Evolutionary conservation across 2,797 vertebrate species (phyloP).

Genomic region (Poecilia velifera): DNA sequence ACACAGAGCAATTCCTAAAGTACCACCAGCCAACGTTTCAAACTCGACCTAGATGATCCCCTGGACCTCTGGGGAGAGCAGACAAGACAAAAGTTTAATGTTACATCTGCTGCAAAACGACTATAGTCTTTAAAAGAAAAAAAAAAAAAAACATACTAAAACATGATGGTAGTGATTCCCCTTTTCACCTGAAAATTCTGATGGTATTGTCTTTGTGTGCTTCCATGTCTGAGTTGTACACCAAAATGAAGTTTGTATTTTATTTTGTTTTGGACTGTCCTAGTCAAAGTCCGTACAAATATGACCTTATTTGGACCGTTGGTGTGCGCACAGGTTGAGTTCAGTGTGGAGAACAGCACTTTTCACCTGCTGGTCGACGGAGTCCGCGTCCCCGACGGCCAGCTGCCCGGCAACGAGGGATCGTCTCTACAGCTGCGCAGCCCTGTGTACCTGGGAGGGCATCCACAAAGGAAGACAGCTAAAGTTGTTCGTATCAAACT

Average conservation of each 20-base stretch:
- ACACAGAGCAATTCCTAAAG: not conserved
- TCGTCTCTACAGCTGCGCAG: slow-evolving; percentile 68
- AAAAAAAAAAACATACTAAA: too few species aligned
- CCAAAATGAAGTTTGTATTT: not conserved
- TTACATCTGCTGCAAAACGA: not conserved
- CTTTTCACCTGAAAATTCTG: not conserved
- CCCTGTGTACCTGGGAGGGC: slow-evolving; percentile 80
- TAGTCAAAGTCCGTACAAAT: not conserved
- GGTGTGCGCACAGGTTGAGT: slow-evolving; percentile 75
- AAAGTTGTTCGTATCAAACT: not conserved
- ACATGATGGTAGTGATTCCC: not conserved
- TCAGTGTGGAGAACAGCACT: slow-evolving; percentile 75
- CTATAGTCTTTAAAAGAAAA: not conserved
- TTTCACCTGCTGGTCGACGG: slow-evolving; percentile 84
- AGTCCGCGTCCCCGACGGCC: slow-evolving; percentile 77
- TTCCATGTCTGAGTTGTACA: not conserved
- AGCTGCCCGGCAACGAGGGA: slow-evolving; percentile 59
- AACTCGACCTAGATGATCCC: not conserved
- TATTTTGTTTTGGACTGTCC: not conserved
- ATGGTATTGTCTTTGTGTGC: not conserved
- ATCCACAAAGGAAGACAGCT: slow-evolving; percentile 36
- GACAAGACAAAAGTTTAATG: not conserved
- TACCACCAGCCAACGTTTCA: not conserved
- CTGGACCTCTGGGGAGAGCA: not conserved
- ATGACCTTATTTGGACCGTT: not conserved